Evolutionary conservation across 2,113 vertebrate species (phyloP).

Genomic region (Nibea albiflora): DNA sequence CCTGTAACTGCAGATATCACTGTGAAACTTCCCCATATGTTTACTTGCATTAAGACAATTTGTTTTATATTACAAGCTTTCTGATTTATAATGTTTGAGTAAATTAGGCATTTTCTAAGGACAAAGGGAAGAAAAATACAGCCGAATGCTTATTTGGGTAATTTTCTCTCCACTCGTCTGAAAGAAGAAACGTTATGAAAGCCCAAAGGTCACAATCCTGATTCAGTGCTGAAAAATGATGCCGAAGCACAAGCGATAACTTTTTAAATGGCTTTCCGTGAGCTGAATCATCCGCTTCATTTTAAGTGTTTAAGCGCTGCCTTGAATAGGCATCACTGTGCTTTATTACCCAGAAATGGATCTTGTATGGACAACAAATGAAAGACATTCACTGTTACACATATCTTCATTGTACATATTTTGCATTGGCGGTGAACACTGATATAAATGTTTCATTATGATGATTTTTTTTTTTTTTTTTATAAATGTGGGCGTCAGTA

Average conservation of each 20-base stretch:
- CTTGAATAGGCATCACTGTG: background rate
- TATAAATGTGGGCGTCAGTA: too few species aligned
- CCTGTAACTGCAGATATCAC: too few species aligned
- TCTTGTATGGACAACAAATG: background rate
- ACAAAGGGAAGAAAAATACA: too few species aligned
- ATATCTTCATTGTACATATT: background rate
- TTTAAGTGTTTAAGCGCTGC: background rate
- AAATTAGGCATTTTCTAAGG: too few species aligned
- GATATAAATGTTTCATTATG: background rate
- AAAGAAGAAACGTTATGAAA: too few species aligned
- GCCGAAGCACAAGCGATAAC: background rate
- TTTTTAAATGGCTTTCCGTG: background rate
- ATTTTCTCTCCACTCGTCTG: too few species aligned
- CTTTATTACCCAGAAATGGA: background rate
- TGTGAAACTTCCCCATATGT: background rate
- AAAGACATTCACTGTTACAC: too few species aligned
- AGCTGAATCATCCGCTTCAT: background rate
- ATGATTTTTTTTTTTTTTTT: too few species aligned
- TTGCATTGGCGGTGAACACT: background rate
- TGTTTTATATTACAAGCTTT: too few species aligned
- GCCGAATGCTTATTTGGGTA: too few species aligned
- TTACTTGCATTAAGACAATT: background rate
- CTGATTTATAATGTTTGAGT: too few species aligned
- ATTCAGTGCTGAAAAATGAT: background rate
- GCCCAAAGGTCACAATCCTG: background rate